These are phyloP conservation scores for Meteorus sp. DNA, from an alignment of 1,140 invertebrate genomes.

Conservation along the genomic window DNA sequence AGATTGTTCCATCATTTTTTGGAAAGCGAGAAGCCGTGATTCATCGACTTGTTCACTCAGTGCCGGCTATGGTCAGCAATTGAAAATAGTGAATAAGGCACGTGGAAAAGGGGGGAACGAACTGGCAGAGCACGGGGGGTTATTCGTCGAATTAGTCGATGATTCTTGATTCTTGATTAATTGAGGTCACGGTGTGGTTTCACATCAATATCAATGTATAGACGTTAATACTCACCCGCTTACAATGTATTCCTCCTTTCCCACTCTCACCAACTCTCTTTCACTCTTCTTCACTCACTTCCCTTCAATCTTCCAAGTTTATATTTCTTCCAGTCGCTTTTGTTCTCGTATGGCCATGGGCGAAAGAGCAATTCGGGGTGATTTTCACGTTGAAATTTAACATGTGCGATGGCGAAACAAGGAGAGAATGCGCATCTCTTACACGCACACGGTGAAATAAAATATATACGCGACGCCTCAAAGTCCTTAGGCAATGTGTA, in stretches of 20 bases:
- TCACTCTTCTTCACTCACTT: too few species aligned
- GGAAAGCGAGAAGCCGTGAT: too few species aligned
- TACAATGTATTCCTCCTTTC: neutral
- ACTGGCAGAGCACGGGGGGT: too few species aligned
- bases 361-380: neutral
- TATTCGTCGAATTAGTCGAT: slow-evolving; percentile 12
- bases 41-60: too few species aligned
- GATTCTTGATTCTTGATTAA: slow-evolving; percentile 23
- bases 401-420: too few species aligned
- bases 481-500: slow-evolving; percentile 37
- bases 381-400: slow-evolving; percentile 31
- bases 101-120: too few species aligned
- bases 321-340: neutral
- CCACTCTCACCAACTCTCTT: too few species aligned
- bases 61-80: too few species aligned
- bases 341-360: neutral
- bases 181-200: slow-evolving; percentile 7
- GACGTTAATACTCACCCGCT: too few species aligned
- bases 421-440: neutral
- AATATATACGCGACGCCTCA: slow-evolving; percentile 10
- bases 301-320: neutral
- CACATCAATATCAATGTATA: neutral
- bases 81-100: too few species aligned
- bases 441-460: neutral
- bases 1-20: too few species aligned